A percentile compares a stretch with the other conserved stretches of the same genome.
These are phyloP conservation scores for Cactoblastis cactorum DNA, from an alignment of 2,888 invertebrate species.

Conservation along the genomic window DNA sequence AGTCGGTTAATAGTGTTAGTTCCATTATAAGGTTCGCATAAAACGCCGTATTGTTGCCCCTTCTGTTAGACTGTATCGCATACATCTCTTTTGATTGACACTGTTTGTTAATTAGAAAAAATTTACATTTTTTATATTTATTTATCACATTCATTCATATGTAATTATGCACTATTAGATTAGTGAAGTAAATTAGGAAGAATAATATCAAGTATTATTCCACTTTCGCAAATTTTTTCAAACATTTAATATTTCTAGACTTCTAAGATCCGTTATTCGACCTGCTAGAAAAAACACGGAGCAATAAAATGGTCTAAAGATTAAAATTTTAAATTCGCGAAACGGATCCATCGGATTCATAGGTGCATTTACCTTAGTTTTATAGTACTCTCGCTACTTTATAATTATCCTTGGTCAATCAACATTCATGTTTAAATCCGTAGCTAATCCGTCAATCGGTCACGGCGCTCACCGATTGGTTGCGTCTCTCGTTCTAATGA, in stretches of 20 bases:
- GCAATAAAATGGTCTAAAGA: not conserved
- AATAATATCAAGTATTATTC: not conserved
- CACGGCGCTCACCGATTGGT: slow-evolving; percentile 58
- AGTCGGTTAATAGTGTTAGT: slow-evolving; percentile 54
- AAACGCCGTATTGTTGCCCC: slow-evolving; percentile 34
- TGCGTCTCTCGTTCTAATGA: slow-evolving; percentile 62
- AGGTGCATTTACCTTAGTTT: slow-evolving; percentile 31
- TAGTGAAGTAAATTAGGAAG: not conserved
- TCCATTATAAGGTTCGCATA: slow-evolving; percentile 43
- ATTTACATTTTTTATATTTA: not conserved
- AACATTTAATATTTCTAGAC: not conserved
- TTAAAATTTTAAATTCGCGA: slow-evolving; percentile 19
- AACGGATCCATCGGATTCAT: slow-evolving; percentile 23
- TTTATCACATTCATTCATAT: too few relatives aligned
- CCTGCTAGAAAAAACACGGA: not conserved
- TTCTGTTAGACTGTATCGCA: slow-evolving; percentile 26
- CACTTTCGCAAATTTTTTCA: not conserved
- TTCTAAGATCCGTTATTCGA: not conserved
- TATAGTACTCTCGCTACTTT: slow-evolving; percentile 58
- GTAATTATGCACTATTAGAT: not conserved
- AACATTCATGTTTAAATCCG: slow-evolving; percentile 45
- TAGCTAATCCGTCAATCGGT: slow-evolving; percentile 57
- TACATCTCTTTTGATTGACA: slow-evolving; percentile 26
- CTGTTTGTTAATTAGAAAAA: slow-evolving; percentile 26
- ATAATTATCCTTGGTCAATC: slow-evolving; percentile 68